These are phyloP conservation scores for Pangasianodon hypophthalmus DNA, from an alignment of 2,113 vertebrate species.

Conservation along the genomic window DNA sequence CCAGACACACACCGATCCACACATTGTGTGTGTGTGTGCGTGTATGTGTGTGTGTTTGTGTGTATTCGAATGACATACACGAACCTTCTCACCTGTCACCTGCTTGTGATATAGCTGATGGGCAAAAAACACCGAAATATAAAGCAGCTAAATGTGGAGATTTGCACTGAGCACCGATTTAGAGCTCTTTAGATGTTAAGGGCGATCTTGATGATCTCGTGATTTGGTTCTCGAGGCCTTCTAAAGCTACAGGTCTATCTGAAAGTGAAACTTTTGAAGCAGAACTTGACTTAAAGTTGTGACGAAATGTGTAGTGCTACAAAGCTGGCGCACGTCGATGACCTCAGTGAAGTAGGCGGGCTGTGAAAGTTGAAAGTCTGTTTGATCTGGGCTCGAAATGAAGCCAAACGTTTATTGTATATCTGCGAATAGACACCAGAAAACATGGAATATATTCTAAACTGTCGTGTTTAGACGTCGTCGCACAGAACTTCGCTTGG, in stretches of 20 bases:
- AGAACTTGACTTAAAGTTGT: not conserved
- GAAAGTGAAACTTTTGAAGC: not conserved
- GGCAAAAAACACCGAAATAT: conserved; percentile 1
- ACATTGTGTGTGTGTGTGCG: conserved; percentile 17
- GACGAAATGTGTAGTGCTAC: conserved; percentile 7
- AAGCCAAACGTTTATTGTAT: not conserved
- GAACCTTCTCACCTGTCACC: conserved; percentile 55
- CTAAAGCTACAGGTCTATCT: not conserved
- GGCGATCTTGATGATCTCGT: not conserved
- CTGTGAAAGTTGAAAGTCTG: conserved; percentile 20
- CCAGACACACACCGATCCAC: conserved; percentile 51
- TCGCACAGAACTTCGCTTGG: not conserved
- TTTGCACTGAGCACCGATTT: not conserved
- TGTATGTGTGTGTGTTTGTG: not conserved
- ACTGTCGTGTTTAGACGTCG: not conserved
- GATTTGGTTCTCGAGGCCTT: not conserved
- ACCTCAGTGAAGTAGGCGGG: conserved; percentile 35
- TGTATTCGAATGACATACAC: conserved; percentile 1
- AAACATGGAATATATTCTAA: not conserved
- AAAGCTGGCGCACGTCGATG: conserved; percentile 4
- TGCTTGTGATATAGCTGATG: conserved; percentile 27
- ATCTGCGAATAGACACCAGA: not conserved
- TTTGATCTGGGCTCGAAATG: not conserved
- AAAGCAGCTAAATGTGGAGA: conserved; percentile 23
- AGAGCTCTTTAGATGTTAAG: not conserved